Base-by-base conservation (phyloP, 2,797 vertebrate genomes). In the Myotis myotis region DNA sequence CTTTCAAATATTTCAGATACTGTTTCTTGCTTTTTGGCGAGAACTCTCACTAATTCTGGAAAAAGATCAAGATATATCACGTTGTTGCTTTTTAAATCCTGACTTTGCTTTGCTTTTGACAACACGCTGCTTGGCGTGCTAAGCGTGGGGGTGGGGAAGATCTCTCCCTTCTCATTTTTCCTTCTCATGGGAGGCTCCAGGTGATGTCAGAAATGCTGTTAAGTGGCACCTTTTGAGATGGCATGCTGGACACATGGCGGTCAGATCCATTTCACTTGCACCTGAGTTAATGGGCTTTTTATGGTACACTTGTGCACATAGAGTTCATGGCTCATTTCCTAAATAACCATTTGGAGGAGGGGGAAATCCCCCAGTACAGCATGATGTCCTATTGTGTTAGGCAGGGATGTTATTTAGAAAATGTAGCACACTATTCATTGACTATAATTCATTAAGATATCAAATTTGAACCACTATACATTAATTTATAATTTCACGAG, bases 1-100 rank as follows among this genome's bases (percentile, higher is more conserved):
- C 95, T 98, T 97, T 97, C 98, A 98, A 98, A 98, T 97, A 98
- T 98, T 98, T 98, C 98, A 98, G 97, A 98, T 98, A 98, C 96
- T 96, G 81, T 98, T 98, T 98, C 98, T 98, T 96, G 87, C 92
- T 97, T 98, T 97, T 97, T 98, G 98, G 98, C 97, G 72, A 72
- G 41, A 95, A 84, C 68, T 78, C 96, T 97, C 96, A 95, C 93
- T 91, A 89, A 97, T 94, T 91, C 95, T 98, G 98, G 98, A 98
- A 97, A 91, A 96, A 97, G 51, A 94, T 96, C 98, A 98, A 98
- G 96, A 97, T 97, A 97, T 98, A 98, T 98, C 97, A 97, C 96
- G 91, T 96, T 83, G 36, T 96, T 83, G 57, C 96, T 97, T 98
- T 96, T 97, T 94, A 83, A 92, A 74, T 96, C 85, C 89, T 97